Percentiles rank a stretch among this genome's conserved stretches.
Evolutionary conservation across 2,888 invertebrate species (phyloP).

Genomic region (Sycophila texana): DNA sequence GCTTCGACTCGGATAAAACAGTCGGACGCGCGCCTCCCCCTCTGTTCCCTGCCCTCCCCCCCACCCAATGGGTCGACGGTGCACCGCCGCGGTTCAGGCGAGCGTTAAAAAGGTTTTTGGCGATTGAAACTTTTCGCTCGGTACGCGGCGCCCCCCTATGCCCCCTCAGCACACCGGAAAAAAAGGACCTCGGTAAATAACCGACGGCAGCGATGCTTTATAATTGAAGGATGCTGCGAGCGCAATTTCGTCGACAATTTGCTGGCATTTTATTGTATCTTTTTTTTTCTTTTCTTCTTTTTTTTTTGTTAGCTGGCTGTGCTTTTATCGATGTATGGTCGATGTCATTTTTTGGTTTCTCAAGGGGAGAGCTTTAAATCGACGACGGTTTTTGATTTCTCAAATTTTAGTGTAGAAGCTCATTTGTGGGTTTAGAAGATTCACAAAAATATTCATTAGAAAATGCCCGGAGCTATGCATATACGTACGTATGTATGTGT

Average conservation of each 20-base stretch:
- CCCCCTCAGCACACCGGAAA: not conserved
- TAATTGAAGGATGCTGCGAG: slow-evolving; percentile 45
- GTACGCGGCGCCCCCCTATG: not conserved
- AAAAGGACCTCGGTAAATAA: slow-evolving; percentile 41
- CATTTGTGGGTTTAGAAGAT: no score
- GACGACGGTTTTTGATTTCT: no score
- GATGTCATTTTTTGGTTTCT: no score
- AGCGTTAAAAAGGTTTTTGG: slow-evolving; percentile 54
- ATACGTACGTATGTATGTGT: no score
- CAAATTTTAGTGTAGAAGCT: no score
- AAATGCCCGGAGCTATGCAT: no score
- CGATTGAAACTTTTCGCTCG: slow-evolving; percentile 51
- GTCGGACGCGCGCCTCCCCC: slow-evolving; percentile 15
- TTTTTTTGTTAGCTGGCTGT: no score
- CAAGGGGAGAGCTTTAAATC: no score
- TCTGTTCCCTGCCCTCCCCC: no score
- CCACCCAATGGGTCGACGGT: not conserved
- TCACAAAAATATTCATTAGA: no score
- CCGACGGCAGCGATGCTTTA: slow-evolving; percentile 33
- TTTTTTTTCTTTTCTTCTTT: no score
- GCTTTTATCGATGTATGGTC: no score
- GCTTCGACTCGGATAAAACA: slow-evolving; percentile 49
- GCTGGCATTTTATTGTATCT: not conserved
- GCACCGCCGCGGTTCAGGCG: slow-evolving; percentile 25
- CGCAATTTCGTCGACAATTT: slow-evolving; percentile 35